These are phyloP conservation scores for Trachythela sp. DNA, from an alignment of 64 coral and sea anemone genomes.

Conservation along the genomic window DNA sequence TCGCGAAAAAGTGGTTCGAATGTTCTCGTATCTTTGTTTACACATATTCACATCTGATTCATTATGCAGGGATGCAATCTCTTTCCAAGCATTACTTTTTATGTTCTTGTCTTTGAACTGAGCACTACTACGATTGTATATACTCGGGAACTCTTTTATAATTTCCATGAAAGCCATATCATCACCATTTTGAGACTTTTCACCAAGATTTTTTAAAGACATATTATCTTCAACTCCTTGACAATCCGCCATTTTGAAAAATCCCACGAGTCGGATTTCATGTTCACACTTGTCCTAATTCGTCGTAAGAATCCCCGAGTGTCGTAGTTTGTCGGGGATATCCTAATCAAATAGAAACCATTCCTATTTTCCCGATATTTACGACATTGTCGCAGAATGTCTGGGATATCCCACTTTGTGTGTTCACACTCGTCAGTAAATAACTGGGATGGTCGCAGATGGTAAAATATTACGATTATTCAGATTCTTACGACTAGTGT, in stretches of 20 bases:
- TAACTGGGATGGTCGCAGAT: constrained; percentile 18
- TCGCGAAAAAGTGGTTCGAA: constrained; percentile 50
- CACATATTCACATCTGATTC: constrained; percentile 22
- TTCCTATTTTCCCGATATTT: constrained; percentile 30
- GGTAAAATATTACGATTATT: not conserved
- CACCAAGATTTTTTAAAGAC: not conserved
- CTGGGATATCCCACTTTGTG: not conserved
- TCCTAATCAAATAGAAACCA: constrained; percentile 25
- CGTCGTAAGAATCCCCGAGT: constrained; percentile 6
- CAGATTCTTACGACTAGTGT: not conserved
- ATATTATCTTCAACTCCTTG: not conserved
- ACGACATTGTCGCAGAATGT: not conserved
- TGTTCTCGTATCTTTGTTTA: constrained; percentile 38
- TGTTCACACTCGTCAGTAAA: constrained; percentile 23
- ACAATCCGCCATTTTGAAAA: not conserved
- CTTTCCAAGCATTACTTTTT: constrained; percentile 26
- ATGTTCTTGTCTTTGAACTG: constrained; percentile 46
- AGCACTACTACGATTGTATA: constrained; percentile 26
- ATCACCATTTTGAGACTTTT: not conserved
- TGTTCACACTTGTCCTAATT: not conserved
- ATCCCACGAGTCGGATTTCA: not conserved
- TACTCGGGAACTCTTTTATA: constrained; percentile 15
- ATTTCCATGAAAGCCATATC: constrained; percentile 36
- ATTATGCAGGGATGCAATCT: constrained; percentile 24
- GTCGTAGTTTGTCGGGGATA: constrained; percentile 21